These are phyloP conservation scores for Fukomys damarensis DNA, from an alignment of 2,113 vertebrate genomes.

Conservation along the genomic window DNA sequence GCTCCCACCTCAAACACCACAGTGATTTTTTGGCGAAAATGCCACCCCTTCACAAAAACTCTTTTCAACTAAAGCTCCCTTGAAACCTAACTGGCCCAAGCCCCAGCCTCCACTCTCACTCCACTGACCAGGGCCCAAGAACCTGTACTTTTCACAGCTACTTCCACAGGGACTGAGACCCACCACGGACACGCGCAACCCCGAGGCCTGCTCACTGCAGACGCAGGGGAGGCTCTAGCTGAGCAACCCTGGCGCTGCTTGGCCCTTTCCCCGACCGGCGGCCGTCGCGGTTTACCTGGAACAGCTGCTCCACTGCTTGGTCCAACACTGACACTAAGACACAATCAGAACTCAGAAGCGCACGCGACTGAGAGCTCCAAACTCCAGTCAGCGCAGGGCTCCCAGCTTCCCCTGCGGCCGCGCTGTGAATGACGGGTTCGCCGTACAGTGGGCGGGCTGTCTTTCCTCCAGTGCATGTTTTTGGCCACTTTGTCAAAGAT, in stretches of 20 bases:
- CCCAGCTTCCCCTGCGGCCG: rapidly evolving
- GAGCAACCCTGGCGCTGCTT: not conserved
- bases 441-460: not conserved
- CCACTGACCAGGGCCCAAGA: not conserved
- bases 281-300: not conserved
- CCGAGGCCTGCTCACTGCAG: not conserved
- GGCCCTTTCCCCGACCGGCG: rapidly evolving
- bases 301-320: not conserved
- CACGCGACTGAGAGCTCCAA: rapidly evolving
- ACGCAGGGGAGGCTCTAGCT: not conserved
- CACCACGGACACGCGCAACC: not conserved
- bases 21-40: not conserved
- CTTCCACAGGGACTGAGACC: not conserved
- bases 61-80: not conserved
- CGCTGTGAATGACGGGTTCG: not conserved
- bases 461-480: not conserved
- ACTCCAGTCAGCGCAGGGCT: rapidly evolving
- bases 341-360: rapidly evolving
- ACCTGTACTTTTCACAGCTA: no score
- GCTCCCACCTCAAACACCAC: not conserved
- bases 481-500: not conserved
- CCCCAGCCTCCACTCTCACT: no score
- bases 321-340: rapidly evolving
- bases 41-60: not conserved
- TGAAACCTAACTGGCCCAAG: no score